These are phyloP conservation scores for Fratercula arctica DNA, from an alignment of 2,797 vertebrate genomes.

Conservation along the genomic window DNA sequence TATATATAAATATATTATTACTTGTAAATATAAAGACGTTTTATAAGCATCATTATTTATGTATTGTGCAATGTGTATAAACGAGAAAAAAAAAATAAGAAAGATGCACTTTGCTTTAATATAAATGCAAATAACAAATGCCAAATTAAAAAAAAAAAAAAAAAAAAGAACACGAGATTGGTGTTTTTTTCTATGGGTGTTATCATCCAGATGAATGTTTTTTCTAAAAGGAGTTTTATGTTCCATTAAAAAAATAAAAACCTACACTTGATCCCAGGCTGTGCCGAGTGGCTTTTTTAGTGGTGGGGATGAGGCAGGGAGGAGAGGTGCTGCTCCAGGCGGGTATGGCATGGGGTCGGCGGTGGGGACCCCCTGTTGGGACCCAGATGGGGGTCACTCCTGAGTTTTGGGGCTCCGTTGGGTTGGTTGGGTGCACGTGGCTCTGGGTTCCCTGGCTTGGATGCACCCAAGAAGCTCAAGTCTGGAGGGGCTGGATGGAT, in stretches of 20 bases:
- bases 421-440: rapidly evolving
- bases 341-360: rapidly evolving
- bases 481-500: neutral
- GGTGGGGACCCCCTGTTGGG: neutral
- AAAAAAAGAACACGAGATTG: constrained; percentile 75
- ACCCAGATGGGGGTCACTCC: too few relatives aligned
- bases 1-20: constrained; percentile 99
- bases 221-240: constrained; percentile 80
- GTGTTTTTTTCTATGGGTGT: constrained; percentile 77
- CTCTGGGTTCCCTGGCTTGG: neutral
- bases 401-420: rapidly evolving
- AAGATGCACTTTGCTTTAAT: constrained; percentile 99
- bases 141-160: constrained; percentile 86
- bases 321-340: neutral
- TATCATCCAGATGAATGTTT: constrained; percentile 79
- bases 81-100: constrained; percentile 92
- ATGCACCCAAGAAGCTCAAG: rapidly evolving
- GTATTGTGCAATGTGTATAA: constrained; percentile 99
- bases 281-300: constrained; percentile 42
- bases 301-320: neutral
- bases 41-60: constrained; percentile 99
- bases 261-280: constrained; percentile 63
- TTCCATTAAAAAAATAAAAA: constrained; percentile 79
- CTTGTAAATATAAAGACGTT: constrained; percentile 99
- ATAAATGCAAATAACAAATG: constrained; percentile 99